Evolutionary conservation across 2,888 invertebrate genomes (phyloP).

Genomic region (Hartigia nigra): DNA sequence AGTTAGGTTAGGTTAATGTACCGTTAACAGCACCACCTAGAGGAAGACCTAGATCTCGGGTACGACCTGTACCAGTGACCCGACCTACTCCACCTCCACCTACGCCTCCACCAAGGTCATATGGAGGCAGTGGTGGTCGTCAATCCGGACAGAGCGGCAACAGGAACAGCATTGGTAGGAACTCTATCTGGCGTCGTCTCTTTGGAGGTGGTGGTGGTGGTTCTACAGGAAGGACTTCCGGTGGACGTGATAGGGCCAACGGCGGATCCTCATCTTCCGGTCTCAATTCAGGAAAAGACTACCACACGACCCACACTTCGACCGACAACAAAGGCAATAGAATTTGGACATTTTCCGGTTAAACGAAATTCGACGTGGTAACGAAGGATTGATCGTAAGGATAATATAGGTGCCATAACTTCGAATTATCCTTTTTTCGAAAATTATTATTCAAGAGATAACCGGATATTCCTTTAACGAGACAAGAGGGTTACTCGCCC

Average conservation of each 20-base stretch:
- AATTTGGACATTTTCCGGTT: slow-evolving; percentile 59
- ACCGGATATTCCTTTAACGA: no score
- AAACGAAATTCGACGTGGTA: slow-evolving; percentile 8
- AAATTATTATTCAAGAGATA: no score
- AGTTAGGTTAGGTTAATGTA: slow-evolving; percentile 16
- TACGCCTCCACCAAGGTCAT: slow-evolving; percentile 52
- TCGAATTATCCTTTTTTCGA: background rate
- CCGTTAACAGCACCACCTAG: slow-evolving; percentile 40
- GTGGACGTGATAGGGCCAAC: slow-evolving; percentile 22
- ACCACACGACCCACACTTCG: slow-evolving; percentile 51
- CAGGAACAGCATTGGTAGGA: slow-evolving; percentile 49
- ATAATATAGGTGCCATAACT: background rate
- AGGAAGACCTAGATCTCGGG: slow-evolving; percentile 26
- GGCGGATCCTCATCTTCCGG: slow-evolving; percentile 29
- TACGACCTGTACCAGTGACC: background rate
- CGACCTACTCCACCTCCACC: slow-evolving; percentile 28
- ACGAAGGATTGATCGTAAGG: background rate
- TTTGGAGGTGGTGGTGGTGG: slow-evolving; percentile 39
- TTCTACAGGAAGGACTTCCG: slow-evolving; percentile 15
- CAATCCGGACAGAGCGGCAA: slow-evolving; percentile 28
- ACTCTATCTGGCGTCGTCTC: slow-evolving; percentile 47
- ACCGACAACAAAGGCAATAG: slow-evolving; percentile 53
- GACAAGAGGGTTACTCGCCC: no score
- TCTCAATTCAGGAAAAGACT: slow-evolving; percentile 34
- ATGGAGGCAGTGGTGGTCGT: slow-evolving; percentile 38